Percentiles rank a stretch among this genome's conserved stretches.
Evolutionary conservation across 2,797 vertebrate genomes (phyloP).

Genomic region (Gallinago stenura): DNA sequence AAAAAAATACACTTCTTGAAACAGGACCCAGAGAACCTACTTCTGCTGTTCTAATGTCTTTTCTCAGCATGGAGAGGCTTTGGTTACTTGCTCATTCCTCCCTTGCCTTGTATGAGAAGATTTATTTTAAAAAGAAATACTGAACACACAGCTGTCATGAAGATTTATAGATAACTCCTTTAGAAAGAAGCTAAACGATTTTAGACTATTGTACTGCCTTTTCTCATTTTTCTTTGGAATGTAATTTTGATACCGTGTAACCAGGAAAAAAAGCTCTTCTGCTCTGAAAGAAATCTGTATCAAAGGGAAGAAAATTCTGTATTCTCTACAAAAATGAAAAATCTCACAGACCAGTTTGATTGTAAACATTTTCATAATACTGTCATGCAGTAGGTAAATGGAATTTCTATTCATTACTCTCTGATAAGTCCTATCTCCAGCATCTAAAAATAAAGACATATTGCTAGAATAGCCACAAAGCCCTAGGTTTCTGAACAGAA

Average conservation of each 20-base stretch:
- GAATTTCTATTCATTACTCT: slow-evolving; percentile 32
- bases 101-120: background rate
- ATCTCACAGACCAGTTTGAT: background rate
- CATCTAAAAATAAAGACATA: slow-evolving; percentile 45
- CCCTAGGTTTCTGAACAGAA: background rate
- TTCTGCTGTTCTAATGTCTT: background rate
- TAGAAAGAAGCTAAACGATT: slow-evolving; percentile 27
- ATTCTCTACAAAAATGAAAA: slow-evolving; percentile 37
- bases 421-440: background rate
- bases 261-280: background rate
- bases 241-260: slow-evolving; percentile 32
- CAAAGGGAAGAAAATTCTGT: slow-evolving; percentile 8
- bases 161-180: slow-evolving; percentile 51
- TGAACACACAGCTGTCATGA: slow-evolving; percentile 31
- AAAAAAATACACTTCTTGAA: background rate
- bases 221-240: slow-evolving; percentile 36
- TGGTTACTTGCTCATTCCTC: slow-evolving; percentile 6
- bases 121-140: slow-evolving; percentile 40
- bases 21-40: background rate
- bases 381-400: background rate
- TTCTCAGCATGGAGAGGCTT: background rate
- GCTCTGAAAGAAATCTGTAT: slow-evolving; percentile 4
- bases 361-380: slow-evolving; percentile 58
- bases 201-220: slow-evolving; percentile 19
- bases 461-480: background rate